Base-by-base conservation (phyloP, 2,888 invertebrate species). In the Arrhopalites spinosus region DNA sequence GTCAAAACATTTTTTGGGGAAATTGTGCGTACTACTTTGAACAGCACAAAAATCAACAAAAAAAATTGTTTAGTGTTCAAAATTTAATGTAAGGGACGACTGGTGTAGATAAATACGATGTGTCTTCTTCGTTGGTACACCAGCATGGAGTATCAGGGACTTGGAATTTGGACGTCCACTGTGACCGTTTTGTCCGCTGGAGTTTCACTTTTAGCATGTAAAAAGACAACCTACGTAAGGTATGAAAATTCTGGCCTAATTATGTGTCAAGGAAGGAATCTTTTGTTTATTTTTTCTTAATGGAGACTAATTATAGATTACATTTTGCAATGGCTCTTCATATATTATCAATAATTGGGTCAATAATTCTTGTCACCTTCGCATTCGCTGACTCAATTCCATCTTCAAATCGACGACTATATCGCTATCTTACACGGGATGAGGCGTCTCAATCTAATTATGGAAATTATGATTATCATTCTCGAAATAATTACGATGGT, bases 271-370 rank as follows among this genome's bases (percentile, higher is more conserved):
- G n/a, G n/a, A n/a, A n/a, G n/a, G n/a, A n/a, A 11, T 23, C 23
- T 29, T 74, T 77, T 69, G 76, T 78, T 59, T 64, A 36, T 30
- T 61, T 27, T 23, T n/a, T 8, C 45, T 59, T 11, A n/a, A n/a
- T n/a, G n/a, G n/a, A n/a, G n/a, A n/a, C n/a, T n/a, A n/a, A n/a
- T n/a, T n/a, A n/a, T 50, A 77, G 77, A 30, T 73, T 81, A 1
- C 79, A 81, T 73, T 66, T 75, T 20, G 68, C 79, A 0, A 78
- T 81, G 77, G 78, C 77, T 2, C 17, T 78, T n/a, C 81, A 81
- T 45, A 68, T 79, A 1, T 20, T 73, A 0, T 66, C 73, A 7
- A 29, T 67, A 1, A 45, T 73, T 2, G 66, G 66, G 11, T 47
- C n/a, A 47, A 30, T 67, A 15, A 2, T 66, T n/a, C 29, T 73